Evolutionary conservation across 1,140 invertebrate species (phyloP), one percentile per base, ranked within the genome.

Genomic region (Globodera ellingtonae): DNA sequence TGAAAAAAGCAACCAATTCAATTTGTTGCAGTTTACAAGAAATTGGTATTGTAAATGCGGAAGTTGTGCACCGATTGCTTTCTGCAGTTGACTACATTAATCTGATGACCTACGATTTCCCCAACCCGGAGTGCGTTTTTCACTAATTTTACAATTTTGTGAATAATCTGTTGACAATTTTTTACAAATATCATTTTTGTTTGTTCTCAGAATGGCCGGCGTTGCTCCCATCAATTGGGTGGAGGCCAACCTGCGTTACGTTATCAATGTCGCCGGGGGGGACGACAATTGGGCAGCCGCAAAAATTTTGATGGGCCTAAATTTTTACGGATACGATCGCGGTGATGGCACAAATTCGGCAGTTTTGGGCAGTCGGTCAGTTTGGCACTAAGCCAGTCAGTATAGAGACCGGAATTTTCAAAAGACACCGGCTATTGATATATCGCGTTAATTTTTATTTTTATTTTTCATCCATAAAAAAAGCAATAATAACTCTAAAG

Each of bases 21-120:
- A 24, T 24, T 24, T 24, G 24, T 24, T 82, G 71, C 6, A 82
- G 81, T 44, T 48, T 79, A n/a, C n/a, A 85, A 79, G 70, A 76
- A 47, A 85, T 77, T 18, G 84, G 84, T 35, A 81, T 85, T 82
- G 24, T 84, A 13, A 47, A 24, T 44, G 46, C 21, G n/a, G 44
- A 83, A 7, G 18, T 71, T 15, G 65, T 82, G 10, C 10, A 18
- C 5, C 83, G 78, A 10, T 44, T 84, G 35, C 65, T 79, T 18
- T 46, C 46, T 59, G 66, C 18, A 35, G 75, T 85, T 24, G 84
- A 85, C 56, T 85, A 84, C 47, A 35, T 85, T 6, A 85, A 84
- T 74, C 5, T 87, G 0, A 87, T 87, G 86, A 87, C 86, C 1
- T 87, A 87, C 72, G 86, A 86, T 59, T 86, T 76, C 66, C 75